phyloP scores from a whole-genome alignment of 64 coral and sea anemone genomes.

The Acropora tenuis region DNA sequence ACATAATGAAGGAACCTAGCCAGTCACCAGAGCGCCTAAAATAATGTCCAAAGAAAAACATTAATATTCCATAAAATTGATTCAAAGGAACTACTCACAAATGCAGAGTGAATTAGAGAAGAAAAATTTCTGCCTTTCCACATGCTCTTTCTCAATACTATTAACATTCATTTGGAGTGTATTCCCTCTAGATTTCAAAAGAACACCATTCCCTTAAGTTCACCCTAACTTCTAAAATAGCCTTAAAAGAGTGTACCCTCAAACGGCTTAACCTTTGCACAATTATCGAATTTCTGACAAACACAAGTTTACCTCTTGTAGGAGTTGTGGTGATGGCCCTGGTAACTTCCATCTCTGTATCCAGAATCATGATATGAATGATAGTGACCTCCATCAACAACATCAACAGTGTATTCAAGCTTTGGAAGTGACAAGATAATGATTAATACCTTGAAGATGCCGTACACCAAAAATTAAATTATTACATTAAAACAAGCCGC shows the following conservation, averaged over 20 bases:
- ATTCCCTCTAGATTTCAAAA: too few species aligned
- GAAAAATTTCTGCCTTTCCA: too few species aligned
- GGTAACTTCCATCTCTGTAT: constrained; percentile 57
- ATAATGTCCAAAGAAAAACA: background rate
- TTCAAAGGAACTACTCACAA: background rate
- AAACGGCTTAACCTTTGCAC: too few species aligned
- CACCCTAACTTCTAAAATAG: too few species aligned
- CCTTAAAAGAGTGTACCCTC: too few species aligned
- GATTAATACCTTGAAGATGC: background rate
- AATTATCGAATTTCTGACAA: background rate
- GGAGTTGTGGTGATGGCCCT: background rate
- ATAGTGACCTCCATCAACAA: constrained; percentile 44
- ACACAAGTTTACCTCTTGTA: background rate
- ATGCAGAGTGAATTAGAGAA: too few species aligned
- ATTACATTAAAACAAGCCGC: too few species aligned
- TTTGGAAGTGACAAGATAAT: constrained; percentile 18
- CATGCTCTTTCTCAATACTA: too few species aligned
- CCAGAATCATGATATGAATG: constrained; percentile 43
- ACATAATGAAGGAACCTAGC: constrained; percentile 74
- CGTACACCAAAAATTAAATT: too few species aligned
- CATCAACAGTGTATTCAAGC: constrained; percentile 86
- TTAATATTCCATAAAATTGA: background rate
- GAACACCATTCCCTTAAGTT: too few species aligned
- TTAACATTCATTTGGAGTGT: too few species aligned
- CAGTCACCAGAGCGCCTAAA: constrained; percentile 49